Base-by-base conservation (phyloP, 2,797 vertebrate species). In the Loriculus beryllinus region DNA sequence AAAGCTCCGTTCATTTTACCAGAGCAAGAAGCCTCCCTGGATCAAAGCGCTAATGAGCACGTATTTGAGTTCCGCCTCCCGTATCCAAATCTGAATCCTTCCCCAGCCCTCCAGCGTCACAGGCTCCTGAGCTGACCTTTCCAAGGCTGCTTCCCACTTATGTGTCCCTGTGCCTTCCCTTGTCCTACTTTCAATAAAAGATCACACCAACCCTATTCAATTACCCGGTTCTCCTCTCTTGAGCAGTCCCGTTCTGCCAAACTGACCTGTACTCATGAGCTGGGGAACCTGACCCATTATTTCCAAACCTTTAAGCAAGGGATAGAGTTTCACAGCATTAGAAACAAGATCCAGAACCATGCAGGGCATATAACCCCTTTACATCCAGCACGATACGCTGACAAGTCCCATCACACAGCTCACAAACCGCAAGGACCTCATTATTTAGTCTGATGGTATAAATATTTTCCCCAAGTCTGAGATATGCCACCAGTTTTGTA, bases 341-440 rank as follows among this genome's bases (percentile, higher is more conserved):
- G 59, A 62, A 92, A 82, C 17, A 15, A 42, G 69, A 72, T 3
- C 63, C 10, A 33, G 56, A 22, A 67, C n/a, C 3, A 77, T 40
- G 43, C 29, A 13, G 78, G 35, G 45, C 71, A 62, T 2, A 2
- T 1, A 2, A 20, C 8, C 68, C 35, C 70, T 54, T 20, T 3
- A 15, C 42, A 33, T 16, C 35, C 88, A 72, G 15, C 10, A 70
- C 31, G 90, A 70, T 18, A 37, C 25, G 26, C 76, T 5, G 39
- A 57, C 37, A 33, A 63, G 88, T 0, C 39, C 77, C 28, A 57
- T n/a, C 76, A 9, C 10, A 56, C 10, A 78, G 60, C 82, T 77
- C 75, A 56, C 89, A 96, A 90, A 91, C 95, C 88, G 9, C 95
- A 96, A 82, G 63, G 84, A 81, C 62, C 37, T 78, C 45, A 49